Base-by-base conservation (phyloP, 2,113 vertebrate species). In the Reinhardtius hippoglossoides region DNA sequence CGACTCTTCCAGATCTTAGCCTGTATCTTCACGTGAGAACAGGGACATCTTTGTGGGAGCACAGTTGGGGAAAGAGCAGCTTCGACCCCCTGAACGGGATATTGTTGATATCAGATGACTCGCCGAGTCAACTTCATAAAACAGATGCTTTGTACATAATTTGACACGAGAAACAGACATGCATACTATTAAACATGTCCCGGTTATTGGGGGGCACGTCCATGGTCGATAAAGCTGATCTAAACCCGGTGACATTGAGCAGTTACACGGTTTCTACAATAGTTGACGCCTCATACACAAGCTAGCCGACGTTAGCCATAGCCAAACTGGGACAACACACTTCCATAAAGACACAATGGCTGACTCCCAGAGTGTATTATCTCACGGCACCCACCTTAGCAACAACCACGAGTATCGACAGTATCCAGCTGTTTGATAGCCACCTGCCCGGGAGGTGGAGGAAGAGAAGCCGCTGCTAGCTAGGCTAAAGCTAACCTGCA, bases 401-500 rank as follows among this genome's bases (percentile, higher is more conserved):
- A 59, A 55, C 57, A 59, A 9, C 18, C 9, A 2, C 18, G n/a
- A 26, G 1, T 16, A 18, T 56, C 16, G 6, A 9, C 0, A 48
- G 9, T 26, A 12, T 23, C 9, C 74, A 50, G 54, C 57, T 44
- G 27, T 55, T 67, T 76, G 27, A 57, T 18, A 59, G 15, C 12
- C 12, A 42, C 55, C 13, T 44, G 18, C 23, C 23, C 37, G n/a
- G 44, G 23, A n/a, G 50, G 20, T 21, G 50, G 7, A n/a, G 50
- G 48, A 52, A 18, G 6, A 63, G 61, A 63, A 59, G 57, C 62
- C 55, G 62, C 1, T 57, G 79, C 56, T 75, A 63, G 71, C 82
- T 60, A 59, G 23, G 86, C 74, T 87, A 85, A 77, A 70, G 89
- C 89, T 90, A 88, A 84, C 57, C 23, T 46, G 70, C 8, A n/a